A percentile compares a stretch with the other conserved stretches of the same genome.
These are phyloP conservation scores for Malthinus flaveolus DNA, from an alignment of 2,888 invertebrate species.

Conservation along the genomic window DNA sequence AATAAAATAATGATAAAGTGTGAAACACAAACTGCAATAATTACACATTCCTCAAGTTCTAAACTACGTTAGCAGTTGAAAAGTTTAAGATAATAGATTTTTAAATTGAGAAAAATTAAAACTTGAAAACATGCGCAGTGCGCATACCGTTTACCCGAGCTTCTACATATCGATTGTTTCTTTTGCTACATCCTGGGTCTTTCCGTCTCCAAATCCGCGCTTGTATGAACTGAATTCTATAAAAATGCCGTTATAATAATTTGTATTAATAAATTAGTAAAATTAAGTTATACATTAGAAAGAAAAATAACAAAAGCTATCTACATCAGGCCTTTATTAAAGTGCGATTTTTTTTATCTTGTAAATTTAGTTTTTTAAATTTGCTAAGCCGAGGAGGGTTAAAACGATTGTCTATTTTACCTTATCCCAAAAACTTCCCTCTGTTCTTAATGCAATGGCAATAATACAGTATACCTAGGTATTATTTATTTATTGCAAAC, in stretches of 20 bases:
- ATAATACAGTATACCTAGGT: too few relatives aligned
- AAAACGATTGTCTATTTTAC: too few relatives aligned
- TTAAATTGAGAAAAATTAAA: slow-evolving; percentile 33
- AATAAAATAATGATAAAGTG: slow-evolving; percentile 1
- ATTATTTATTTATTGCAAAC: too few relatives aligned
- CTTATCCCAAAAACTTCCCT: too few relatives aligned
- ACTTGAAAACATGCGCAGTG: slow-evolving; percentile 44
- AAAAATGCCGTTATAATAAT: slow-evolving; percentile 18
- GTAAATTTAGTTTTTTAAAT: too few relatives aligned
- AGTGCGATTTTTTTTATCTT: too few relatives aligned
- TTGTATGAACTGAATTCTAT: slow-evolving; percentile 37
- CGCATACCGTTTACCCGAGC: slow-evolving; percentile 42
- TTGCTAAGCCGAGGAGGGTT: too few relatives aligned
- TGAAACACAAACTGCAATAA: slow-evolving; percentile 3
- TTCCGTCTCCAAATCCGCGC: slow-evolving; percentile 37
- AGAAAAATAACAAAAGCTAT: slow-evolving; percentile 1
- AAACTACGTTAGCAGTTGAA: slow-evolving; percentile 9
- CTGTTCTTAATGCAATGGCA: too few relatives aligned
- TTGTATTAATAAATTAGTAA: neutral
- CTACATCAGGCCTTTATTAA: neutral
- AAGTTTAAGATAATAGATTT: slow-evolving; percentile 15
- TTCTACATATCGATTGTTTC: slow-evolving; percentile 45
- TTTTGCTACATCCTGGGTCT: slow-evolving; percentile 41
- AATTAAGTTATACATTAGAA: neutral
- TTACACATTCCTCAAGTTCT: slow-evolving; percentile 14